Conservation (phyloP, 1,140 invertebrate species). For the Neotoxoptera formosana region DNA sequence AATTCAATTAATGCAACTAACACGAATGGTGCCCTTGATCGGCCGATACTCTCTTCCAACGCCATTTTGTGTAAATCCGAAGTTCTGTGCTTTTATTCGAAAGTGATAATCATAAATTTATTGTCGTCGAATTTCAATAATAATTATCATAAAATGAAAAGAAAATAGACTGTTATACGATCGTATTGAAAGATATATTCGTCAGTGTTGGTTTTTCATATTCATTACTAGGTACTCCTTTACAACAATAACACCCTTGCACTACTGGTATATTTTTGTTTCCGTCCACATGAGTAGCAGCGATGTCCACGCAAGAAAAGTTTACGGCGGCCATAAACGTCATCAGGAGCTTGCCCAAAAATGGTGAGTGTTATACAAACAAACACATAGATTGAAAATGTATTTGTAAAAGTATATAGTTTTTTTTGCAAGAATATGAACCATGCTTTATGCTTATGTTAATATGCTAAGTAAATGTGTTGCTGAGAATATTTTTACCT, state of each 20-base stretch:
- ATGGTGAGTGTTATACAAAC: slow-evolving; percentile 71
- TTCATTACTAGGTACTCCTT: not conserved
- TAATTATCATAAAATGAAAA: slow-evolving; percentile 30
- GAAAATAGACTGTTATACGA: not conserved
- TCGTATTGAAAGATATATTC: not conserved
- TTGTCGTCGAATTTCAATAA: not conserved
- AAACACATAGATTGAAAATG: not conserved
- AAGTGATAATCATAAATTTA: not conserved
- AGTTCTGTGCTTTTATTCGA: not conserved
- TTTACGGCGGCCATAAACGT: slow-evolving; percentile 89
- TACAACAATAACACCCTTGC: not conserved
- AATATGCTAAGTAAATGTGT: not conserved
- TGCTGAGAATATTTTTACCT: not conserved
- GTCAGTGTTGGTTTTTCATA: not conserved
- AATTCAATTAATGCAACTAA: not conserved
- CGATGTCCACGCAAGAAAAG: slow-evolving; percentile 80
- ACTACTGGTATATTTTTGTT: not conserved
- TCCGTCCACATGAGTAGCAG: slow-evolving; percentile 50
- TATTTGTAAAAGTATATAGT: not conserved
- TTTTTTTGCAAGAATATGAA: not conserved
- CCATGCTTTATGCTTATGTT: not conserved
- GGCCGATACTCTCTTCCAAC: not conserved
- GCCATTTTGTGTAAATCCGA: not conserved
- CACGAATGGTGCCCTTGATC: slow-evolving; percentile 25
- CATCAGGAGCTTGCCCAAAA: slow-evolving; percentile 85